Conservation (phyloP, 2,797 vertebrate genomes). For the Aselliscus stoliczkanus region DNA sequence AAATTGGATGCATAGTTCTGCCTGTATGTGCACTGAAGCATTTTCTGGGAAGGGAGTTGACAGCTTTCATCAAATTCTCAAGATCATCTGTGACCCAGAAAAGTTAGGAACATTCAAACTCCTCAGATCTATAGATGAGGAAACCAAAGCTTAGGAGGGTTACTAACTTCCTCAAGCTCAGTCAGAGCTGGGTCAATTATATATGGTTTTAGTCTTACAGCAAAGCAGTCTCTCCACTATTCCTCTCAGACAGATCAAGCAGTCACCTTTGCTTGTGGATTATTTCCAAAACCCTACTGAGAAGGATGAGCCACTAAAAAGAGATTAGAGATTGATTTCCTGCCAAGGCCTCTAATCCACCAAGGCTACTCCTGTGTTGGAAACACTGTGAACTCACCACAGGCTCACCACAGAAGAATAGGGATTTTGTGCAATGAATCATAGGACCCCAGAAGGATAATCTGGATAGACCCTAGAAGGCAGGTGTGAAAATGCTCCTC, state of each 20-base stretch:
- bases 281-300: conserved; percentile 55
- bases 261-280: conserved; percentile 41
- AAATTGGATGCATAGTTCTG: background rate
- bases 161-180: background rate
- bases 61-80: background rate
- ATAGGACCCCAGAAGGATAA: background rate
- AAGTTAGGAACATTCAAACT: background rate
- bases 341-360: conserved; percentile 51
- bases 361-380: background rate
- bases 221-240: background rate
- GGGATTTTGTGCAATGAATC: background rate
- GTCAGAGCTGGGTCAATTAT: background rate
- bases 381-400: background rate
- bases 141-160: background rate
- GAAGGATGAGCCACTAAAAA: conserved; percentile 53
- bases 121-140: background rate
- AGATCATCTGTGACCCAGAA: background rate
- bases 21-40: background rate
- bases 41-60: background rate
- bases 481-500: background rate
- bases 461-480: background rate
- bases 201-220: background rate
- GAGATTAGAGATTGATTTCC: conserved; percentile 55
- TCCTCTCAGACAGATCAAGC: conserved; percentile 20
- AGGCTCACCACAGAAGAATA: background rate